Evolutionary conservation across 1,140 invertebrate genomes (phyloP), one percentile per base, ranked within the genome.

Genomic region (Hycleus phaleratus): DNA sequence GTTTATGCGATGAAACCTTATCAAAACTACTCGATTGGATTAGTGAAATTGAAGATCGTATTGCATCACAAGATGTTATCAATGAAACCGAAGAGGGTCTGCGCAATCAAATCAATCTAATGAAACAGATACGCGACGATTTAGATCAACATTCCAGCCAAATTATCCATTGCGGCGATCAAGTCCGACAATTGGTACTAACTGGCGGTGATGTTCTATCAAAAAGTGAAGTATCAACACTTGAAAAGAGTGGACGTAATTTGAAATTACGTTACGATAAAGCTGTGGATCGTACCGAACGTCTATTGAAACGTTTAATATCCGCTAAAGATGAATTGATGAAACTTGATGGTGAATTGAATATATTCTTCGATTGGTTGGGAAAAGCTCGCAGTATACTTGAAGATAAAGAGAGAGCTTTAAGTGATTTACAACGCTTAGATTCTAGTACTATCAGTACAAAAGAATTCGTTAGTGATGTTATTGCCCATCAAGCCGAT

Each of bases 401-500:
- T 4, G 86, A 91, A 71, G 90, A 94, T 44, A 91, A 91, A 70
- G 91, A 95, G 65, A 79, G 86, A n/a, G 85, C 87, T 1, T 71
- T 94, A 3, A 86, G 86, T 0, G 87, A 94, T 66, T 71, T 93
- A 50, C 86, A 90, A 55, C 82, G 83, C 46, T 71, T 91, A 3
- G 79, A 82, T 43, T 81, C 80, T 43, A 86, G 87, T 64, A 81
- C 83, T 0, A 88, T 93, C 56, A 82, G 83, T 8, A 86, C 87
- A 2, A 82, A 88, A 38, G 89, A 92, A 60, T 93, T 97, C 74
- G 85, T 93, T n/a, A 89, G 86, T 53, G 93, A 97, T 74, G 91
- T 97, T 0, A 93, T 96, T 64, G 87, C 91, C 2, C 93, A 96
- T 69, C 92, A 96, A 74, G 94, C 92, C 1, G 94, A 97, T 76